Base-by-base conservation (phyloP, 2,113 vertebrate genomes). In the Oriolus oriolus region DNA sequence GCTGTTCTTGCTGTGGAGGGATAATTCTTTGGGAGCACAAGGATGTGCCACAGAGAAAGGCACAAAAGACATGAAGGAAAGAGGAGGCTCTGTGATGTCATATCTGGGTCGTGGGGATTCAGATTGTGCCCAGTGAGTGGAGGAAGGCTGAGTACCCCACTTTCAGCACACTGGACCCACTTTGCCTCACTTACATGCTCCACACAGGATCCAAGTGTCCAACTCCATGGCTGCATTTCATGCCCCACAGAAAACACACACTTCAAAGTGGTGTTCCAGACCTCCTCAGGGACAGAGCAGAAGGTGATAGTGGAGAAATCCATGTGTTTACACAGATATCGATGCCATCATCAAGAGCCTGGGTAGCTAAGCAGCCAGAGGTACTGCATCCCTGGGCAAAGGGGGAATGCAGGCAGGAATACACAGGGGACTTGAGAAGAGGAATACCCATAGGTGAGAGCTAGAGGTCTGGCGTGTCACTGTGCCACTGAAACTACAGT, bases 1-100 rank as follows among this genome's bases (percentile, higher is more conserved):
- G 35, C 49, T 3, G 2, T 35, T 73, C 30, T 54, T 2, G 0
- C 54, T 11, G 0, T 8, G 4, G 45, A 69, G 33, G 26, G 41
- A 3, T 30, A 6, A 59, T 74, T 69, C 64, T n/a, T 45, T 45
- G 50, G 41, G 27, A 33, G 28, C 31, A n/a, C 31, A 60, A 59
- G 52, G 75, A 66, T 37, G 13, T 64, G 30, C 37, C 15, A 17
- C 4, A 24, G 78, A 23, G 84, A 57, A 85, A n/a, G 22, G 57
- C 21, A 64, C 10, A 59, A 69, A 71, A 80, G 35, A 27, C 11
- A 26, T 0, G 3, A 44, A 76, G 39, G 20, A 44, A 80, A 68
- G 23, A 70, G 26, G 27, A 20, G 30, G 35, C 2, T 63, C 39
- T 63, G 35, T 50, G 44, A 42, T 80, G 20, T 45, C 17, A 1